Evolutionary conservation across 2,113 vertebrate genomes (phyloP), one percentile per base, ranked within the genome.

Genomic region (Polypterus bichir): DNA sequence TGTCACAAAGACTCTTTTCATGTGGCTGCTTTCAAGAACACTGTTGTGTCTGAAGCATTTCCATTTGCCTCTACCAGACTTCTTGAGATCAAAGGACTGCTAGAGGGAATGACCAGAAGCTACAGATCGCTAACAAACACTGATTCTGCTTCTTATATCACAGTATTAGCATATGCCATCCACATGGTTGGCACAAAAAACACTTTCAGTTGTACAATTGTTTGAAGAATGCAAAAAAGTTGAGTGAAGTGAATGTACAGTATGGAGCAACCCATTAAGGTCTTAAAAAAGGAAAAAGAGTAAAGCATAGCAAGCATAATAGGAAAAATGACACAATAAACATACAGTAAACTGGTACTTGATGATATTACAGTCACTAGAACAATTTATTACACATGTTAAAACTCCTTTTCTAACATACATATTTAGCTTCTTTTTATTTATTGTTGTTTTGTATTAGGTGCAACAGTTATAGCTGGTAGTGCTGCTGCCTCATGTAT

Each of bases 181-280:
- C 91, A 92, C 88, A 89, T 91, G 88, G 86, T 81, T 86, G 83
- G 83, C 84, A 89, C 66, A 71, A 81, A 85, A 85, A 79, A 58
- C 65, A 64, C 79, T 62, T 64, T 66, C 73, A 48, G 66, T 66
- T 56, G 54, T 52, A 69, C 74, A 74, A 66, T 78, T 79, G 82
- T 85, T 83, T 86, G 85, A 85, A 84, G 82, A 75, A 46, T 62
- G 79, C 86, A 83, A 74, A 45, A 74, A 66, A 63, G 61, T 69
- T 74, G 67, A 59, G 68, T 56, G 61, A 73, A 74, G 68, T 73
- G 65, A 75, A 72, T 70, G 73, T 75, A 73, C 76, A 77, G 78
- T 64, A 73, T 80, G 83, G 77, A 74, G 74, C 76, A 72, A 68
- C 62, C 73, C 75, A 74, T 81, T 72, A 74, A 61, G 11, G 72